Percentiles rank a stretch among this genome's conserved stretches.
These are phyloP conservation scores for Drosophila eugracilis DNA, from an alignment of 1,140 invertebrate species.

Conservation along the genomic window DNA sequence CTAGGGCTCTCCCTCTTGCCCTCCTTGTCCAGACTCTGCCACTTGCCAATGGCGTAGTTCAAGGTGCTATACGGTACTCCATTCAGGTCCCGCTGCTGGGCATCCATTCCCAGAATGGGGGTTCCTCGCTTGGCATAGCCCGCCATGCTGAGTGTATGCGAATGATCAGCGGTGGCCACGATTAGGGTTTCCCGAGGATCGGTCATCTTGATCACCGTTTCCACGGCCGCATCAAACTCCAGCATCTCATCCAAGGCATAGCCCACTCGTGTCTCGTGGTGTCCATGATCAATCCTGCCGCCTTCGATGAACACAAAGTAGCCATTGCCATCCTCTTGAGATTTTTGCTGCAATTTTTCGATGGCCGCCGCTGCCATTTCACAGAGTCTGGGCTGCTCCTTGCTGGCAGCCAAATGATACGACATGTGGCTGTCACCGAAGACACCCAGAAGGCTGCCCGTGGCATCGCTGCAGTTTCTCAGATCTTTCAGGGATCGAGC, in stretches of 20 bases:
- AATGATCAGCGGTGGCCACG: conserved; percentile 89
- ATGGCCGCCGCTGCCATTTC: conserved; percentile 92
- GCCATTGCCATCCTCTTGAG: conserved; percentile 85
- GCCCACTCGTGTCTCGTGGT: conserved; percentile 88
- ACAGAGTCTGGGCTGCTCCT: conserved; percentile 88
- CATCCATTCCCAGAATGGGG: conserved; percentile 87
- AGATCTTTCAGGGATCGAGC: conserved; percentile 87
- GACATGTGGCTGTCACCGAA: conserved; percentile 86
- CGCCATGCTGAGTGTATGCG: conserved; percentile 88
- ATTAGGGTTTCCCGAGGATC: conserved; percentile 88
- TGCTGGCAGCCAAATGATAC: conserved; percentile 85
- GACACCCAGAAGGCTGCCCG: conserved; percentile 84
- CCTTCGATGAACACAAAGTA: conserved; percentile 88
- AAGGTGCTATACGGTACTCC: conserved; percentile 87
- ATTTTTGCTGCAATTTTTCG: conserved; percentile 85
- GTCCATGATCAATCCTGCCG: conserved; percentile 90
- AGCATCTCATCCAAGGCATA: conserved; percentile 89
- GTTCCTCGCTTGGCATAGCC: conserved; percentile 89
- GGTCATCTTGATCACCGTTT: conserved; percentile 86
- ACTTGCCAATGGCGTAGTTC: conserved; percentile 89
- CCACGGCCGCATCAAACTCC: conserved; percentile 89
- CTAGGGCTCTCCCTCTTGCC: conserved; percentile 56
- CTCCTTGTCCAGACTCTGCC: conserved; percentile 83
- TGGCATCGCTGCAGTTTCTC: conserved; percentile 57
- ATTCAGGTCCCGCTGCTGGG: conserved; percentile 52